phyloP scores from a whole-genome alignment of 2,797 vertebrate genomes.

The Semaprochilodus insignis region DNA sequence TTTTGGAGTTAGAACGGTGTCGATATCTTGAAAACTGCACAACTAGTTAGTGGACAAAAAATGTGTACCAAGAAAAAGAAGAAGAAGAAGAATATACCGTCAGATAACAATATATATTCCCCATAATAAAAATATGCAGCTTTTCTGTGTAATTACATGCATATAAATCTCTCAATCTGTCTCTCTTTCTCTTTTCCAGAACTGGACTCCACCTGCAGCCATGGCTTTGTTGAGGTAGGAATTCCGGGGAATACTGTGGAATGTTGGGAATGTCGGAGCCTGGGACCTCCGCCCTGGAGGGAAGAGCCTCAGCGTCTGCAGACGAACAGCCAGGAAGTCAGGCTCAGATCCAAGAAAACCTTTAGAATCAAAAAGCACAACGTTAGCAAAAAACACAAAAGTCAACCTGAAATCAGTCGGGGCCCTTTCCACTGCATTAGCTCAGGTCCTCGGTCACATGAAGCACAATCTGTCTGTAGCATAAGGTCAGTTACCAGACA shows the following conservation, averaged over 20 bases:
- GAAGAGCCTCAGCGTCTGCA: background rate
- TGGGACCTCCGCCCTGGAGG: conserved; percentile 49
- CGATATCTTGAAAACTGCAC: no score
- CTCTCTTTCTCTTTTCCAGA: background rate
- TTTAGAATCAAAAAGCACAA: background rate
- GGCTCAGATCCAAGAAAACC: background rate
- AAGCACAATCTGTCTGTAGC: background rate
- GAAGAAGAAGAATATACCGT: no score
- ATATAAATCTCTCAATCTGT: conserved; percentile 2
- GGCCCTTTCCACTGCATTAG: no score
- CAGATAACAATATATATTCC: no score
- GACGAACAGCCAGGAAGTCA: background rate
- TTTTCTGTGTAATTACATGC: background rate
- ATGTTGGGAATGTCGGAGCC: conserved; percentile 53
- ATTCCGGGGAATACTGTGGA: conserved; percentile 48
- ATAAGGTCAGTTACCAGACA: background rate
- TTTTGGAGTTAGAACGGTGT: no score
- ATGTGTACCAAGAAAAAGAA: no score
- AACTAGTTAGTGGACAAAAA: no score
- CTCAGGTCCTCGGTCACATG: no score
- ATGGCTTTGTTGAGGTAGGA: conserved; percentile 25
- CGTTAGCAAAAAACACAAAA: no score
- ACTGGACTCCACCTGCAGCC: background rate
- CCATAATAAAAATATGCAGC: background rate
- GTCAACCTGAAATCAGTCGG: background rate